Percentiles rank a stretch among this genome's conserved stretches.
phyloP scores from a whole-genome alignment of 2,888 invertebrate species.

The Suillia variegata region DNA sequence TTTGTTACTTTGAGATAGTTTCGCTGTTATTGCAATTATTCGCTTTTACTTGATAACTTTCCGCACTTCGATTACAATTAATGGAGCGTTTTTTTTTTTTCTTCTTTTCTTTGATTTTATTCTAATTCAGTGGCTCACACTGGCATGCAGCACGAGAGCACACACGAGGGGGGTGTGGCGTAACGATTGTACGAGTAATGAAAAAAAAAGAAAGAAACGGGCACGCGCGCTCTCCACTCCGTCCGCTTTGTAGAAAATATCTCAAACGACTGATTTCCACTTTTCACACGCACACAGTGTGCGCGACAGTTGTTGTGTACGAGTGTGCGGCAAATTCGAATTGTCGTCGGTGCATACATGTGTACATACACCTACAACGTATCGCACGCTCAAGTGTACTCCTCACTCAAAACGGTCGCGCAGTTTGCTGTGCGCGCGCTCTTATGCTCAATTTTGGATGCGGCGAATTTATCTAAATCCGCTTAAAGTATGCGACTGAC shows the following conservation, averaged over 20 bases:
- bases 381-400: too few relatives aligned
- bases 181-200: too few relatives aligned
- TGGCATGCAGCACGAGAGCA: too few relatives aligned
- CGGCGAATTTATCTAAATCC: conserved; percentile 14
- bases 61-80: background rate
- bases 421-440: background rate
- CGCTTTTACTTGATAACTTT: background rate
- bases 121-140: background rate
- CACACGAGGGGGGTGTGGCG: too few relatives aligned
- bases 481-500: background rate
- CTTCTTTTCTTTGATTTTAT: background rate
- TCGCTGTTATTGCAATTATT: background rate
- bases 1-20: background rate
- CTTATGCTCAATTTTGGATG: too few relatives aligned
- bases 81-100: background rate
- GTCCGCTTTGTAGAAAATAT: conserved; percentile 41
- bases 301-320: too few relatives aligned
- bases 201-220: too few relatives aligned
- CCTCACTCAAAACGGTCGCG: background rate
- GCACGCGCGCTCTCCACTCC: conserved; percentile 15
- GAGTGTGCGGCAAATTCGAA: conserved; percentile 21
- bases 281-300: conserved; percentile 2
- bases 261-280: conserved; percentile 43
- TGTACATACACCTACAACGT: background rate
- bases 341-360: background rate